Conservation (phyloP, 2,797 vertebrate genomes). For the Otolemur crassicaudatus region DNA sequence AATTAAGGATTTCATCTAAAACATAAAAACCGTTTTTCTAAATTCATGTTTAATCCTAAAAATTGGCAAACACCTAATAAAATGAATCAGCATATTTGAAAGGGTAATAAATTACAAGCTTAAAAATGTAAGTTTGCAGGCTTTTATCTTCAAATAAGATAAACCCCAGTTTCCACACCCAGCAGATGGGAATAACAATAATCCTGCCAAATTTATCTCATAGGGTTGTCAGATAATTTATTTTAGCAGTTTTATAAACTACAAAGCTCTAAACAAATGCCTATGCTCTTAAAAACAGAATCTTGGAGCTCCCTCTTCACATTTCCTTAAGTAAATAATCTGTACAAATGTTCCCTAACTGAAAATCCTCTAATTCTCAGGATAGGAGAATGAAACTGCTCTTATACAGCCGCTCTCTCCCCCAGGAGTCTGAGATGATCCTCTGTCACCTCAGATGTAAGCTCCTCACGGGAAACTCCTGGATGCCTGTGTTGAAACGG, state of each 20-base stretch:
- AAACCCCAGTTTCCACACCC: neutral
- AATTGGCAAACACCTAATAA: neutral
- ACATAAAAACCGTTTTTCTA: slow-evolving; percentile 27
- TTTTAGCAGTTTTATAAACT: neutral
- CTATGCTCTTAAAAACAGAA: neutral
- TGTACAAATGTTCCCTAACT: neutral
- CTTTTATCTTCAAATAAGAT: neutral
- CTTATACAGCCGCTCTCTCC: neutral
- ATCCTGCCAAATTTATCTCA: neutral
- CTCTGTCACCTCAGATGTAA: neutral
- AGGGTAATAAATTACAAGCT: neutral
- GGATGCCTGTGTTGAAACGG: neutral
- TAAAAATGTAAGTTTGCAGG: neutral
- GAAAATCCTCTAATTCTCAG: slow-evolving; percentile 40
- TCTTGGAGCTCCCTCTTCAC: neutral
- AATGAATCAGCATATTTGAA: slow-evolving; percentile 2
- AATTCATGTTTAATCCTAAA: neutral
- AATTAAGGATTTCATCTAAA: slow-evolving; percentile 23
- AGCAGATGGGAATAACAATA: neutral
- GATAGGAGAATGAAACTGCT: neutral
- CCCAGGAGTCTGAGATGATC: neutral
- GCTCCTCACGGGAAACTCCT: neutral
- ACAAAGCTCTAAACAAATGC: neutral
- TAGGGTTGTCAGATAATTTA: neutral
- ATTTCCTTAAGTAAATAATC: neutral